Percentiles rank a stretch among this genome's conserved stretches.
Evolutionary conservation across 2,113 vertebrate species (phyloP).

Genomic region (Callocephalon fimbriatum): DNA sequence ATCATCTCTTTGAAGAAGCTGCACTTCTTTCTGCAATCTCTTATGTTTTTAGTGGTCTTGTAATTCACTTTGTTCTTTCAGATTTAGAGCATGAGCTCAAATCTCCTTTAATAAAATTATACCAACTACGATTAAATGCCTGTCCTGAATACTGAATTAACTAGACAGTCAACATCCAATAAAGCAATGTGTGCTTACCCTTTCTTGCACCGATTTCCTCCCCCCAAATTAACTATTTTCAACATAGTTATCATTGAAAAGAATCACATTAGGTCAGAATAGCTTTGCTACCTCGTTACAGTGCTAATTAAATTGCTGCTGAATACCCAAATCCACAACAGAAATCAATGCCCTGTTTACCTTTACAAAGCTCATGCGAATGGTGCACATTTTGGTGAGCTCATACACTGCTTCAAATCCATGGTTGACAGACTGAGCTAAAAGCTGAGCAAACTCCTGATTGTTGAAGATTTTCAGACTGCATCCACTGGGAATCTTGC

Average conservation of each 20-base stretch:
- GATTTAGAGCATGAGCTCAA: background rate
- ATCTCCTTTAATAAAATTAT: background rate
- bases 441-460: conserved; percentile 95
- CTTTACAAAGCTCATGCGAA: conserved; percentile 99
- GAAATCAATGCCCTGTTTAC: conserved; percentile 66
- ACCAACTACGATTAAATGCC: background rate
- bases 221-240: background rate
- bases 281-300: background rate
- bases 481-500: conserved; percentile 97
- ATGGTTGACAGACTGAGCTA: conserved; percentile 96
- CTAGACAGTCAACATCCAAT: background rate
- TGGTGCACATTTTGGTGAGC: conserved; percentile 99
- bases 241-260: background rate
- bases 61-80: background rate
- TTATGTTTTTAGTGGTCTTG: background rate
- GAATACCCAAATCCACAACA: background rate
- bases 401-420: conserved; percentile 97
- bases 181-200: background rate
- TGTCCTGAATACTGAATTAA: background rate
- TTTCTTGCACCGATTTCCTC: background rate
- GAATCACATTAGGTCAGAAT: background rate
- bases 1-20: background rate
- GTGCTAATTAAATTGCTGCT: background rate
- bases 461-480: conserved; percentile 99
- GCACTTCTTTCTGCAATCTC: background rate